phyloP scores from a whole-genome alignment of 2,888 invertebrate genomes.

The Mimachlamys varia region DNA sequence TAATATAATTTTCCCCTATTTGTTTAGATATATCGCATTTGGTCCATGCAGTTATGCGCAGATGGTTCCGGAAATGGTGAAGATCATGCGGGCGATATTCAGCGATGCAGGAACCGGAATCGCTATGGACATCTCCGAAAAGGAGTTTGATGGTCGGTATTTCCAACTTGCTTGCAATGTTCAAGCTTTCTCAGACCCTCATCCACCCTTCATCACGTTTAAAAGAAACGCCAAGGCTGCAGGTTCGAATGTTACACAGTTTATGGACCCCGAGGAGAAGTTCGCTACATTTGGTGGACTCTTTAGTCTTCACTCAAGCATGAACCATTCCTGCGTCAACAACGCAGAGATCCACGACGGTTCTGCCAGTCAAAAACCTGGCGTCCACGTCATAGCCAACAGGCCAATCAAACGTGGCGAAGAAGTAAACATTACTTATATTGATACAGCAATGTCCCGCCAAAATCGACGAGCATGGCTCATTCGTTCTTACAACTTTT shows the following conservation, averaged over 20 bases:
- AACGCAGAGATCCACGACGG: constrained; percentile 73
- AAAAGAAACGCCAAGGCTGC: background rate
- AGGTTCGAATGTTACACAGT: background rate
- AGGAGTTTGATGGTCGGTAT: constrained; percentile 70
- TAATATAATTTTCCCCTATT: background rate
- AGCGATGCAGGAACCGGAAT: constrained; percentile 59
- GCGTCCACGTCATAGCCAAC: constrained; percentile 68
- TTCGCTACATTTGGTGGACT: constrained; percentile 70
- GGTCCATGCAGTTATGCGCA: constrained; percentile 61
- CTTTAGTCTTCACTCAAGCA: constrained; percentile 72
- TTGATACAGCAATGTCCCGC: constrained; percentile 61
- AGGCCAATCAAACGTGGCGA: constrained; percentile 66
- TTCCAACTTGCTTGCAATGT: constrained; percentile 69
- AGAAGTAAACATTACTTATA: constrained; percentile 68
- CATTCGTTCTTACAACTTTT: constrained; percentile 68
- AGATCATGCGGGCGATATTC: constrained; percentile 69
- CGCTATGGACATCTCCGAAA: constrained; percentile 60
- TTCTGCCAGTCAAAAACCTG: constrained; percentile 62
- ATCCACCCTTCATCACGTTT: constrained; percentile 55
- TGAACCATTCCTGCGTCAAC: constrained; percentile 74
- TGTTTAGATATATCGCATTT: constrained; percentile 67
- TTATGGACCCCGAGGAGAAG: constrained; percentile 58
- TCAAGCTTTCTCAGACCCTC: constrained; percentile 71
- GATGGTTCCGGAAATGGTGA: constrained; percentile 65
- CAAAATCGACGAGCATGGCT: constrained; percentile 66